Conservation (phyloP, 2,888 invertebrate genomes). For the Calephelis perditalis region DNA sequence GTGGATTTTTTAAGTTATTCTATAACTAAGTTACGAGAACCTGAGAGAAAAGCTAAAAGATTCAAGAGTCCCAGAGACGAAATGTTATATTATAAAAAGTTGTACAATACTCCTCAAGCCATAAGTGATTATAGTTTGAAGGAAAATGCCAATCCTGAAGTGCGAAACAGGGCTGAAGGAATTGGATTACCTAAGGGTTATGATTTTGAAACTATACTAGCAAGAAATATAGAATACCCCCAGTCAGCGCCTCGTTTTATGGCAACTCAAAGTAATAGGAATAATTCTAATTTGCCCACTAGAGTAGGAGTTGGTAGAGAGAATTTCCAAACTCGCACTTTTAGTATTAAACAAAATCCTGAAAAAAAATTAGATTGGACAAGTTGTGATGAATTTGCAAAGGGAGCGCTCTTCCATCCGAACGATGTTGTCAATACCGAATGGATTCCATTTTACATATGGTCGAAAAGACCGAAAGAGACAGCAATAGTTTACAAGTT, state of each 20-base stretch:
- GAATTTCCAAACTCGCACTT: conserved; percentile 27
- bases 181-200: background rate
- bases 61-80: conserved; percentile 29
- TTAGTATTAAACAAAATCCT: conserved; percentile 23
- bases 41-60: background rate
- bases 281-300: background rate
- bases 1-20: conserved; percentile 34
- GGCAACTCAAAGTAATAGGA: conserved; percentile 3
- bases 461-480: conserved; percentile 34
- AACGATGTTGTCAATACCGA: conserved; percentile 45
- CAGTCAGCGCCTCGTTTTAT: background rate
- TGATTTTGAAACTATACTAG: conserved; percentile 5
- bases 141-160: no score
- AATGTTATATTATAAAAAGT: conserved; percentile 25
- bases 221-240: background rate
- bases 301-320: background rate
- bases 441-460: conserved; percentile 57
- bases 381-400: conserved; percentile 49
- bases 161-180: background rate
- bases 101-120: conserved; percentile 3
- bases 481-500: conserved; percentile 40
- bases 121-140: background rate
- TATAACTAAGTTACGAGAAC: background rate
- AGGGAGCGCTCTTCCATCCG: conserved; percentile 42
- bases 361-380: conserved; percentile 39